phyloP scores from a whole-genome alignment of 2,797 vertebrate species.

The Phataginus tetradactyla region DNA sequence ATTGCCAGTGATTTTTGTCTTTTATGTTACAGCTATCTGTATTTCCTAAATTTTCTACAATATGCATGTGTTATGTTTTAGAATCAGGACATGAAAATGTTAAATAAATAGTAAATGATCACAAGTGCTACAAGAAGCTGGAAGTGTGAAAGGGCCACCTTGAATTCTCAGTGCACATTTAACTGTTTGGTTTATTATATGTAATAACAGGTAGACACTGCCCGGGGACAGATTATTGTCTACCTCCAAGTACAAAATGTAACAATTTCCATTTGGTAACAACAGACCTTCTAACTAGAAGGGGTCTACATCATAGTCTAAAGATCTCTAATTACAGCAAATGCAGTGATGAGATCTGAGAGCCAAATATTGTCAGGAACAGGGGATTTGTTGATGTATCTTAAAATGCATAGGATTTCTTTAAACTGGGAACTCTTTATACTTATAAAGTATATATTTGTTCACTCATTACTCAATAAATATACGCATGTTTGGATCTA shows the following conservation, averaged over 20 bases:
- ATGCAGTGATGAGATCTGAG: background rate
- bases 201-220: background rate
- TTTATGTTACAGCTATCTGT: conserved; percentile 7
- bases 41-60: conserved; percentile 32
- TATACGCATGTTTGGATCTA: conserved; percentile 51
- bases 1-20: conserved; percentile 6
- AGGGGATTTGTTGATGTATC: background rate
- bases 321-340: conserved; percentile 27
- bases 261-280: background rate
- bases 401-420: conserved; percentile 36
- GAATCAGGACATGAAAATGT: conserved; percentile 19
- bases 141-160: conserved; percentile 28
- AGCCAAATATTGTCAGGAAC: background rate
- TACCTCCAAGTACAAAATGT: conserved; percentile 1
- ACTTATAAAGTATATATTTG: conserved; percentile 12
- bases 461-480: conserved; percentile 31
- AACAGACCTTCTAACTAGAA: conserved; percentile 25
- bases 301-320: background rate
- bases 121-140: conserved; percentile 16
- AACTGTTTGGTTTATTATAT: conserved; percentile 35
- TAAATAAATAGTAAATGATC: conserved; percentile 33
- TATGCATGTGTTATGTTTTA: background rate
- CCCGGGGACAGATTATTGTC: background rate
- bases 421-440: background rate
- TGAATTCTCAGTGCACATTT: conserved; percentile 50